Percentiles rank a stretch among this genome's conserved stretches.
Conservation (phyloP, 1,140 invertebrate genomes). For the Drosophila chauvacae region DNA sequence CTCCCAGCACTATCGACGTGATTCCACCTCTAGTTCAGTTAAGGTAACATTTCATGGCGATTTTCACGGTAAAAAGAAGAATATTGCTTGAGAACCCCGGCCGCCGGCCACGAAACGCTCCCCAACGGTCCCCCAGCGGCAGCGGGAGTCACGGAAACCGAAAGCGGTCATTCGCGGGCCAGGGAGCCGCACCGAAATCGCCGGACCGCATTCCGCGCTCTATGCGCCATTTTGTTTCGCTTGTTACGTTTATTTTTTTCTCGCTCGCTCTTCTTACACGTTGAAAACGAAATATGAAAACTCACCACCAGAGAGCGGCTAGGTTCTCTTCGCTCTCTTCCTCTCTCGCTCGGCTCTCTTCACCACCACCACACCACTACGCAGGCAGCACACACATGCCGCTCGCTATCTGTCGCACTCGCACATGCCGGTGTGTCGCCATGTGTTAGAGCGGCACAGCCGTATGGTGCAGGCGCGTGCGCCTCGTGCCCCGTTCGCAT, state of each 20-base stretch:
- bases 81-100: not conserved
- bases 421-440: not conserved
- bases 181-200: conserved; percentile 16
- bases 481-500: conserved; percentile 33
- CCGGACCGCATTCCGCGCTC: conserved; percentile 29
- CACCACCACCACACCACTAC: conserved; percentile 19
- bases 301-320: conserved; percentile 19
- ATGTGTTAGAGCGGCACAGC: conserved; percentile 14
- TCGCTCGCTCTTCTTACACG: conserved; percentile 24
- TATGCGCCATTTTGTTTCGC: conserved; percentile 40
- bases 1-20: not conserved
- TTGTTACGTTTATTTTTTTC: conserved; percentile 36
- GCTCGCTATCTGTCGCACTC: conserved; percentile 12
- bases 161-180: conserved; percentile 9
- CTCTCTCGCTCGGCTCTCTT: conserved; percentile 18
- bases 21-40: not conserved
- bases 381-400: conserved; percentile 11
- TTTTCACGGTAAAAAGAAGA: too few relatives aligned
- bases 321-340: conserved; percentile 8
- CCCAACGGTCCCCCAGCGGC: not conserved
- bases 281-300: conserved; percentile 23
- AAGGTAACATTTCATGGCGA: too few relatives aligned
- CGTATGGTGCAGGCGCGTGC: conserved; percentile 30
- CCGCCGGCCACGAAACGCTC: not conserved
- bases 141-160: not conserved